Evolutionary conservation across 1,140 invertebrate species (phyloP).

Genomic region (Solen grandis): DNA sequence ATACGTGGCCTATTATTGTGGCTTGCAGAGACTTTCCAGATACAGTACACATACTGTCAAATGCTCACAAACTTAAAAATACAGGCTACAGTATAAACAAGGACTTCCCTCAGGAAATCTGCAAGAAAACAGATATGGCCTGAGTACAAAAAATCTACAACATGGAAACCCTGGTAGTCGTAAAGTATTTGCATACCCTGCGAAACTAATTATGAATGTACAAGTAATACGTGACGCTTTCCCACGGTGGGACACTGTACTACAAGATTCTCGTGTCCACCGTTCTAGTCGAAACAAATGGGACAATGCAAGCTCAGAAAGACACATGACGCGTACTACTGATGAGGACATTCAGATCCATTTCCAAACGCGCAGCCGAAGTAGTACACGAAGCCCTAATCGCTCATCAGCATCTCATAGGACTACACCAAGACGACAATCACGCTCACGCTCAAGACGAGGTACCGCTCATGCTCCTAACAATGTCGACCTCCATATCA

Average conservation of each 20-base stretch:
- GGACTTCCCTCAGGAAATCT: background rate
- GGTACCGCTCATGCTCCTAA: background rate
- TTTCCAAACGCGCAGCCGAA: background rate
- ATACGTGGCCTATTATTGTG: constrained; percentile 7
- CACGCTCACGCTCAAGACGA: background rate
- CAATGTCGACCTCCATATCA: background rate
- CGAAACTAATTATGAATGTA: background rate
- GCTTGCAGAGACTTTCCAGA: too few relatives aligned
- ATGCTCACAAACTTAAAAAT: constrained; percentile 1
- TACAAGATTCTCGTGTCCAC: background rate
- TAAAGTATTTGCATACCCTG: background rate
- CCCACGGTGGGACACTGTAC: constrained; percentile 5
- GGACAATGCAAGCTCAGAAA: background rate
- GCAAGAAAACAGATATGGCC: constrained; percentile 3
- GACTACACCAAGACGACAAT: too few relatives aligned
- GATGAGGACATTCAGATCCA: background rate
- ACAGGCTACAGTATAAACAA: constrained; percentile 4
- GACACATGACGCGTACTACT: background rate
- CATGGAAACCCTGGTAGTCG: background rate
- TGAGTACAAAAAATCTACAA: background rate
- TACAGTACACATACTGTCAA: too few relatives aligned
- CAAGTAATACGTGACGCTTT: background rate
- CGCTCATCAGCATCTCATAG: too few relatives aligned
- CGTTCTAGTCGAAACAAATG: too few relatives aligned
- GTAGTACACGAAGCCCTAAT: background rate